Conservation (phyloP, 2,888 invertebrate genomes). For the Diarsia mendica region DNA sequence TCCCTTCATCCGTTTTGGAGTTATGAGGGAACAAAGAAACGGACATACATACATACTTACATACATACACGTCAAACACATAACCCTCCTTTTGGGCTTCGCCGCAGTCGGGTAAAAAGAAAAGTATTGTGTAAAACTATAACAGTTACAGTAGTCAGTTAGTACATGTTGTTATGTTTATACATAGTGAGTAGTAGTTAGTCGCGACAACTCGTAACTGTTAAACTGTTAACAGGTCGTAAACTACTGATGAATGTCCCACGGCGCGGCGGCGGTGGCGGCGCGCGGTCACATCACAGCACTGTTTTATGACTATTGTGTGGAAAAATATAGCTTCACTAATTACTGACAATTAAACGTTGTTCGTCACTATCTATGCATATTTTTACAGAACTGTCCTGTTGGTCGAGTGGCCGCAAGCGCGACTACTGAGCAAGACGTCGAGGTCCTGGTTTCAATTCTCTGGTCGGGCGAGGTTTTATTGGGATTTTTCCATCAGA, state of each 20-base stretch:
- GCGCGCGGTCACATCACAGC: not conserved
- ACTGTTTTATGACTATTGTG: constrained; percentile 32
- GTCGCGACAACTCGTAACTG: constrained; percentile 41
- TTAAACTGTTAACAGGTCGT: constrained; percentile 49
- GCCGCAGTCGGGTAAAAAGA: no score
- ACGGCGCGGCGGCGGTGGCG: constrained; percentile 1
- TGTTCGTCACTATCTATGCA: not conserved
- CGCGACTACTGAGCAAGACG: no score
- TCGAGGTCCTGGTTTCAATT: no score
- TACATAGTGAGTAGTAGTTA: not conserved
- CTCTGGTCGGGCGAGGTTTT: no score
- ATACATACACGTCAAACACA: no score
- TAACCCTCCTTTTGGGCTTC: no score
- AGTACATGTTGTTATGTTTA: not conserved
- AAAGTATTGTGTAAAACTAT: not conserved
- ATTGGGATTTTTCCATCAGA: no score
- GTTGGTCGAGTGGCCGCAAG: no score
- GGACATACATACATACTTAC: no score
- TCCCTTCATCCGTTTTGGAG: no score
- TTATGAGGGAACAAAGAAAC: no score
- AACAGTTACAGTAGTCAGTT: constrained; percentile 4
- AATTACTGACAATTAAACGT: constrained; percentile 21
- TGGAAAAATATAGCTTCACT: constrained; percentile 25
- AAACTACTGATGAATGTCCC: constrained; percentile 49
- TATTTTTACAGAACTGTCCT: not conserved